Conservation (phyloP, 2,888 invertebrate genomes). For the Mamestra brassicae region DNA sequence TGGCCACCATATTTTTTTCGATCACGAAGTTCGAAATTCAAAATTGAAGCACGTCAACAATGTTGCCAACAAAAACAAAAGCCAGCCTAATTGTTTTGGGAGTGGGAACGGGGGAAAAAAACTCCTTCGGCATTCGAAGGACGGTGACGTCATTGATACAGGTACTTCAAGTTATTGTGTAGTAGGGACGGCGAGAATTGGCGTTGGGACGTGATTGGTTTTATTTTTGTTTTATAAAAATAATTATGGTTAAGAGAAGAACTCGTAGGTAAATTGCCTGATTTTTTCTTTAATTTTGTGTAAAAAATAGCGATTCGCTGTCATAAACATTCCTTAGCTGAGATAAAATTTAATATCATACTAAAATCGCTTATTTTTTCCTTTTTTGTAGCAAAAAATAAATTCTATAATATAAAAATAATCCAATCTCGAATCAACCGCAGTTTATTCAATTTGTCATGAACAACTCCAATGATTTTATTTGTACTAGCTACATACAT, state of each 20-base stretch:
- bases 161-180: slow-evolving; percentile 75
- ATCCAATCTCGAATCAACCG: slow-evolving; percentile 14
- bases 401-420: slow-evolving; percentile 5
- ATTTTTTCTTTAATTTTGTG: background rate
- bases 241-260: background rate
- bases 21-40: slow-evolving; percentile 63
- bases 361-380: background rate
- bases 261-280: background rate
- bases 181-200: slow-evolving; percentile 72
- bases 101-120: slow-evolving; percentile 76
- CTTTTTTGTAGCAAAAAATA: background rate
- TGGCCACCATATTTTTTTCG: slow-evolving; percentile 59
- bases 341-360: background rate
- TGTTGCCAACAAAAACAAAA: slow-evolving; percentile 82
- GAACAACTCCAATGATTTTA: slow-evolving; percentile 9
- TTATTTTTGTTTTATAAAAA: slow-evolving; percentile 5
- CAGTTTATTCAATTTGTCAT: slow-evolving; percentile 40
- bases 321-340: background rate
- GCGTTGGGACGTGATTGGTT: slow-evolving; percentile 50
- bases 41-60: slow-evolving; percentile 72
- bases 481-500: background rate
- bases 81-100: slow-evolving; percentile 82
- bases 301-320: slow-evolving; percentile 9
- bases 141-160: slow-evolving; percentile 84
- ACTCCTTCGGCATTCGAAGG: slow-evolving; percentile 85